Conservation (phyloP, 2,797 vertebrate genomes). For the Crenichthys baileyi region DNA sequence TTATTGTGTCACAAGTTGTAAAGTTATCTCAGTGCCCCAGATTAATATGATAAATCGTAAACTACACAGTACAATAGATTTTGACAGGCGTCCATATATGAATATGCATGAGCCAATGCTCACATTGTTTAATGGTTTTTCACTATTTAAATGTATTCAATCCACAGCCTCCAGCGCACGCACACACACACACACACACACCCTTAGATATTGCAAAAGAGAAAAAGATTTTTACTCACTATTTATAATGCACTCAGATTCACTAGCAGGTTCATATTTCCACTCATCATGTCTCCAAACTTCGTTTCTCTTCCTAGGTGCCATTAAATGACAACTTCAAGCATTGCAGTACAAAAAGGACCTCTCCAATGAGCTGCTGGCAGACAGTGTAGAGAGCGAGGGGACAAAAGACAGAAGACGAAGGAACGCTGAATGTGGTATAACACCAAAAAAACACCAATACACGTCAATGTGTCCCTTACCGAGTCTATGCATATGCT, state of each 20-base stretch:
- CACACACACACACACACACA: conserved; percentile 10
- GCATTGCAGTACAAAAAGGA: conserved; percentile 84
- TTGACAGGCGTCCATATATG: conserved; percentile 53
- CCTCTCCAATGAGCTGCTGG: conserved; percentile 81
- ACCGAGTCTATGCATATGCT: conserved; percentile 15
- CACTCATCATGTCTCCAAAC: conserved; percentile 30
- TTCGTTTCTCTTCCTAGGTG: conserved; percentile 72
- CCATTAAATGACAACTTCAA: conserved; percentile 73
- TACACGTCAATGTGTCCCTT: conserved; percentile 15
- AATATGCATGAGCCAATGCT: conserved; percentile 69
- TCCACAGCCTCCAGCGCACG: conserved; percentile 43
- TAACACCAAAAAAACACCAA: conserved; percentile 46
- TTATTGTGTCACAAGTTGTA: conserved; percentile 9
- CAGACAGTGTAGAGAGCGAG: conserved; percentile 78
- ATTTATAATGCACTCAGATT: conserved; percentile 27
- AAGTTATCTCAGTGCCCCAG: conserved; percentile 12
- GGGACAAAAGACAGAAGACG: conserved; percentile 76
- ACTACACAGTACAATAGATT: background rate
- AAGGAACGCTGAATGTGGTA: conserved; percentile 86
- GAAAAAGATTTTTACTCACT: conserved; percentile 36
- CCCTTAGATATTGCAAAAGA: conserved; percentile 20
- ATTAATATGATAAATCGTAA: conserved; percentile 17
- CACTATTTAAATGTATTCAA: conserved; percentile 67
- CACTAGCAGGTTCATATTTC: conserved; percentile 36
- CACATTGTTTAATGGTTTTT: conserved; percentile 72